These are phyloP conservation scores for Setophaga petechia DNA, from an alignment of 2,113 vertebrate genomes.

Conservation along the genomic window DNA sequence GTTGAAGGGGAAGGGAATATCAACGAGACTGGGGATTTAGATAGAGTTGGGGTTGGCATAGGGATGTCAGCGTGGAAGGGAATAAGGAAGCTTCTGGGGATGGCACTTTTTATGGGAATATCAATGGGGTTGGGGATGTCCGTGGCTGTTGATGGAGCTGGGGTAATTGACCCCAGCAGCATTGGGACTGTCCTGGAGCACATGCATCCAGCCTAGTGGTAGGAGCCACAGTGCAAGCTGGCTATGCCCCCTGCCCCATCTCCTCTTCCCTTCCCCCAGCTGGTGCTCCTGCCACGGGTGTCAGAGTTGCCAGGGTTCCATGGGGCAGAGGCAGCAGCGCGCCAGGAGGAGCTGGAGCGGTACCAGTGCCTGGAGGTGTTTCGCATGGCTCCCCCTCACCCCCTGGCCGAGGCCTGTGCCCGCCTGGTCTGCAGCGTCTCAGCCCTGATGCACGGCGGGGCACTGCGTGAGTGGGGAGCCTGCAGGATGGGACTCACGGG, in stretches of 20 bases:
- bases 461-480: conserved; percentile 76
- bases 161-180: not conserved
- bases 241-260: not conserved
- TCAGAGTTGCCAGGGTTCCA: conserved; percentile 80
- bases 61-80: not conserved
- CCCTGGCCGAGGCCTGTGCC: conserved; percentile 78
- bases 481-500: rapidly evolving
- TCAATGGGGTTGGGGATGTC: not conserved
- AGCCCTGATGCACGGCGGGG: conserved; percentile 78
- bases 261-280: conserved; percentile 27
- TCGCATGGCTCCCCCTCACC: conserved; percentile 72
- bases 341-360: conserved; percentile 77
- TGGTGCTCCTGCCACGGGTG: conserved; percentile 82
- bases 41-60: not conserved
- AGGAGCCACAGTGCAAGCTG: not conserved
- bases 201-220: not conserved
- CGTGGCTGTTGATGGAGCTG: not conserved
- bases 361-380: conserved; percentile 86
- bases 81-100: not conserved
- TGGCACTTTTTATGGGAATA: not conserved
- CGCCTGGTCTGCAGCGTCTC: conserved; percentile 85
- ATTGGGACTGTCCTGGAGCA: not conserved
- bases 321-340: conserved; percentile 46
- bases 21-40: not conserved
- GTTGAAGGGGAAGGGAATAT: not conserved